A percentile compares a stretch with the other conserved stretches of the same genome.
phyloP scores from a whole-genome alignment of 2,888 invertebrate genomes.

The Gibbula magus region DNA sequence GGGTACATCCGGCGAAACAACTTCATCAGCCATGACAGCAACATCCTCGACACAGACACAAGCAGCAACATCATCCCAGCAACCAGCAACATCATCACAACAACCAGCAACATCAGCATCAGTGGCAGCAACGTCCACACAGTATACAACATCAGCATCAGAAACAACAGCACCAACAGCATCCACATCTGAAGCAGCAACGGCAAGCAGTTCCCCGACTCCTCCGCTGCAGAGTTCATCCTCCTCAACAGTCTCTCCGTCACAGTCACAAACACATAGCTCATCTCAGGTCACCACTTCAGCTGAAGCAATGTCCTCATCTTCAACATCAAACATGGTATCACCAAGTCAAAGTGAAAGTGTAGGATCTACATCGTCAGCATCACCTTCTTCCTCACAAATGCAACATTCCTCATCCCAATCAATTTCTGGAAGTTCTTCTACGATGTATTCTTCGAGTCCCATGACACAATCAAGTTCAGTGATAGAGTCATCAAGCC shows the following conservation, averaged over 20 bases:
- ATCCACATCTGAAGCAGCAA: not conserved
- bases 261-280: not conserved
- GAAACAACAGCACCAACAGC: not conserved
- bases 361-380: not conserved
- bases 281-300: not conserved
- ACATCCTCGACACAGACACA: not conserved
- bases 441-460: not conserved
- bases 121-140: not conserved
- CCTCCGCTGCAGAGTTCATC: not conserved
- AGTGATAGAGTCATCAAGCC: not conserved
- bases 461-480: not conserved
- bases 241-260: not conserved
- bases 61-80: not conserved
- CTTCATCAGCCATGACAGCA: not conserved
- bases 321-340: not conserved
- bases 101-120: not conserved
- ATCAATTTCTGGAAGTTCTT: not conserved
- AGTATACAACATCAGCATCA: not conserved
- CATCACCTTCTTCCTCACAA: not conserved
- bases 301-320: not conserved
- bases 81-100: not conserved
- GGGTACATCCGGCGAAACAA: not conserved
- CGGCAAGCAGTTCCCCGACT: not conserved
- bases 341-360: not conserved
- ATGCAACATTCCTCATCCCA: not conserved